Conservation (phyloP, 2,113 vertebrate genomes). For the Himantopus leucocephalus region DNA sequence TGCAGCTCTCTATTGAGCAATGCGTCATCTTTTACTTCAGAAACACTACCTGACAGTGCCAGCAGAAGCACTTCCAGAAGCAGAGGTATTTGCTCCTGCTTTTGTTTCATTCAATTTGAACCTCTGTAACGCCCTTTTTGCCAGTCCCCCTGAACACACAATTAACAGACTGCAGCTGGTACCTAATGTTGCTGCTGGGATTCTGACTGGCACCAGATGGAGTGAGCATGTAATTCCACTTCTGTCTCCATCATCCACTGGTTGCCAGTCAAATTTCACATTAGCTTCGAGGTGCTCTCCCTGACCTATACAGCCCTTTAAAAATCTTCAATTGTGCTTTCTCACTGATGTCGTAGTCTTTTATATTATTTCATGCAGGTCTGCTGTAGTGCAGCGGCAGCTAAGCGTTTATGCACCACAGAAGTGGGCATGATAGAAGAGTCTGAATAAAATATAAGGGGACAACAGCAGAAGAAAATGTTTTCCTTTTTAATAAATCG, state of each 20-base stretch:
- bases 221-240: neutral
- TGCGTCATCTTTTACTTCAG: neutral
- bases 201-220: neutral
- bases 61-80: neutral
- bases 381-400: neutral
- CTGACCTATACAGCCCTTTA: neutral
- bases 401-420: fast-evolving
- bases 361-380: neutral
- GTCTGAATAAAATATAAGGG: neutral
- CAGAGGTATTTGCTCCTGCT: neutral
- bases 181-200: neutral
- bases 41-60: neutral
- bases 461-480: neutral
- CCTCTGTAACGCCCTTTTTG: neutral
- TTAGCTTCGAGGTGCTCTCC: neutral
- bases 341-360: neutral
- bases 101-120: neutral
- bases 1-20: neutral
- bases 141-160: neutral
- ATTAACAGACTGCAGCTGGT: neutral
- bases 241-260: neutral
- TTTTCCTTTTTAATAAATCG: neutral
- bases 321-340: neutral
- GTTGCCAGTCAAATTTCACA: neutral
- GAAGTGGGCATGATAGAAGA: neutral